phyloP scores from a whole-genome alignment of 1,140 invertebrate species.

The Solenopsis invicta region DNA sequence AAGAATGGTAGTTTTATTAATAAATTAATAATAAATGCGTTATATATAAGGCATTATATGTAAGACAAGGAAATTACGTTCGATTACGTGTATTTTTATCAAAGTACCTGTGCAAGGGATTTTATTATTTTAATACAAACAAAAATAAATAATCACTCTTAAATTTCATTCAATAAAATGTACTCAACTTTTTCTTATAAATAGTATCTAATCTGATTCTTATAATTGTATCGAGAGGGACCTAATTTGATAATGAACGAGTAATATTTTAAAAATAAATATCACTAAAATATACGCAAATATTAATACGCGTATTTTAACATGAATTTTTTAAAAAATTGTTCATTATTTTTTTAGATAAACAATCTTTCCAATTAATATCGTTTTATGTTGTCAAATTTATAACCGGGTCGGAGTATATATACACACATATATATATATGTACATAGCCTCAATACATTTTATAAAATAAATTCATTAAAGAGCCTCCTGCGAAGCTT shows the following conservation, averaged over 20 bases:
- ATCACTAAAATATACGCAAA: background rate
- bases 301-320: background rate
- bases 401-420: background rate
- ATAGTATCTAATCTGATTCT: background rate
- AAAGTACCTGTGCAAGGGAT: background rate
- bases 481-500: slow-evolving; percentile 49
- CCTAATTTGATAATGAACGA: background rate
- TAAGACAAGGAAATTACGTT: slow-evolving; percentile 9
- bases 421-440: too few relatives aligned
- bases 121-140: background rate
- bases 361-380: slow-evolving; percentile 45
- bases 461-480: slow-evolving; percentile 62
- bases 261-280: background rate
- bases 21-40: too few relatives aligned
- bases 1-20: background rate
- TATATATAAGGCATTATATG: too few relatives aligned
- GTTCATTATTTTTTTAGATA: background rate
- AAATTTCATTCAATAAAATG: background rate
- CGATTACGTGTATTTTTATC: background rate
- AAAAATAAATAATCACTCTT: background rate
- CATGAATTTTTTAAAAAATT: background rate
- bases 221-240: background rate
- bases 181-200: background rate
- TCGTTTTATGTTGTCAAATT: slow-evolving; percentile 15
- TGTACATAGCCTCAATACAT: background rate